A percentile compares a stretch with the other conserved stretches of the same genome.
These are phyloP conservation scores for Malacosoma neustria DNA, from an alignment of 2,888 invertebrate genomes.

Conservation along the genomic window DNA sequence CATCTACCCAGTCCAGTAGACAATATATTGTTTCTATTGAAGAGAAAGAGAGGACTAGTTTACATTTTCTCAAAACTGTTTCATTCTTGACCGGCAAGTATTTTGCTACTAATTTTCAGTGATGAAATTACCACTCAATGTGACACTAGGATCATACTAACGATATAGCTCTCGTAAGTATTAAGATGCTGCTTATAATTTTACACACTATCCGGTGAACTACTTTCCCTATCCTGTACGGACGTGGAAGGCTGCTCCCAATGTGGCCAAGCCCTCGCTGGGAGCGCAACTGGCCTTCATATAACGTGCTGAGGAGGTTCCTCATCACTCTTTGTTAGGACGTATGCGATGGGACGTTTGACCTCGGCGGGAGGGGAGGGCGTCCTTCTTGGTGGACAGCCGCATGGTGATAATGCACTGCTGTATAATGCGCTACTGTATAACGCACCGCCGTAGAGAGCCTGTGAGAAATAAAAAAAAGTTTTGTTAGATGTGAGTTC, in stretches of 20 bases:
- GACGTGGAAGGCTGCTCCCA: conserved; percentile 70
- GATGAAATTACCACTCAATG: too few species aligned
- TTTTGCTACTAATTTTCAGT: too few species aligned
- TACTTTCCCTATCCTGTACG: conserved; percentile 44
- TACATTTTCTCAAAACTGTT: too few species aligned
- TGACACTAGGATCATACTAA: too few species aligned
- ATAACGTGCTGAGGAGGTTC: conserved; percentile 81
- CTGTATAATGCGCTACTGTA: conserved; percentile 64
- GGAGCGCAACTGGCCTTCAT: conserved; percentile 91
- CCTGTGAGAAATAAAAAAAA: conserved; percentile 28
- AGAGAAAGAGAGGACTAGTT: too few species aligned
- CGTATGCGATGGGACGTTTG: conserved; percentile 76
- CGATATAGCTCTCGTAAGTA: too few species aligned
- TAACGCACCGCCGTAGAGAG: conserved; percentile 60
- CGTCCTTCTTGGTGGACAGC: conserved; percentile 57
- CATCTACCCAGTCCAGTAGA: too few species aligned
- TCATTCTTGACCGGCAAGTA: too few species aligned
- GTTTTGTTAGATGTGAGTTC: too few species aligned
- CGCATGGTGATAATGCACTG: conserved; percentile 61
- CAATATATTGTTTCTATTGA: too few species aligned
- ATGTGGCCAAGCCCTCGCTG: conserved; percentile 76
- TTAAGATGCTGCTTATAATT: too few species aligned
- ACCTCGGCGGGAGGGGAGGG: conserved; percentile 62
- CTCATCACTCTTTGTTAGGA: conserved; percentile 77
- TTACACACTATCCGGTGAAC: conserved; percentile 64